Base-by-base conservation (phyloP, 2,113 vertebrate species). In the Trinectes maculatus region DNA sequence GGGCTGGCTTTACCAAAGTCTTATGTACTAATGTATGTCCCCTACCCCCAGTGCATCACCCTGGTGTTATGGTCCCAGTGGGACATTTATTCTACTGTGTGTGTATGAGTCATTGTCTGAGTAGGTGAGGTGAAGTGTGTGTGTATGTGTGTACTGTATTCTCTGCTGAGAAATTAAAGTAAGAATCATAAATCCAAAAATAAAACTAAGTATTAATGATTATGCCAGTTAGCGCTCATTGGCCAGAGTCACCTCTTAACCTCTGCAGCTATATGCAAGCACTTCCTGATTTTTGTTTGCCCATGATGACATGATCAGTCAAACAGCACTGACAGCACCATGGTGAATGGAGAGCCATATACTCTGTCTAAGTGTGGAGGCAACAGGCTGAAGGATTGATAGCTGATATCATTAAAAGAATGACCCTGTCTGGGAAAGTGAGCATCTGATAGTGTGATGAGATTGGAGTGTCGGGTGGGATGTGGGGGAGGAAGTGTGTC, bases 321-420 rank as follows among this genome's bases (percentile, higher is more conserved):
- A 31, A 54, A 31, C n/a, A 11, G 42, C 54, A 48, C 6, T n/a
- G 47, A 67, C 54, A 53, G 53, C 46, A 15, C 21, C 40, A 19
- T 19, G 1, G 33, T 63, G 16, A 64, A 29, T 39, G 18, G 40
- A 29, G 36, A 66, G 56, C 34, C 31, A 2, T 16, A 36, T 9
- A 18, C 51, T 19, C 52, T 68, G 26, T n/a, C 11, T 49, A 13
- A 16, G 47, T 39, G 37, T 19, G 28, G 29, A 39, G 28, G 65
- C 46, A 37, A 53, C 33, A 26, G 53, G n/a, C 49, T 49, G 5
- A 37, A 61, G 25, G 57, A 80, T 80, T 77, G 76, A 85, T 49
- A n/a, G 80, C 51, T 56, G 60, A 81, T 82, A 56, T 80, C 69
- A 89, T 85, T 89, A 83, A 86, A 85, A 82, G 19, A 24, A 77